Base-by-base conservation (phyloP, 2,113 vertebrate species). In the Cebus imitator region DNA sequence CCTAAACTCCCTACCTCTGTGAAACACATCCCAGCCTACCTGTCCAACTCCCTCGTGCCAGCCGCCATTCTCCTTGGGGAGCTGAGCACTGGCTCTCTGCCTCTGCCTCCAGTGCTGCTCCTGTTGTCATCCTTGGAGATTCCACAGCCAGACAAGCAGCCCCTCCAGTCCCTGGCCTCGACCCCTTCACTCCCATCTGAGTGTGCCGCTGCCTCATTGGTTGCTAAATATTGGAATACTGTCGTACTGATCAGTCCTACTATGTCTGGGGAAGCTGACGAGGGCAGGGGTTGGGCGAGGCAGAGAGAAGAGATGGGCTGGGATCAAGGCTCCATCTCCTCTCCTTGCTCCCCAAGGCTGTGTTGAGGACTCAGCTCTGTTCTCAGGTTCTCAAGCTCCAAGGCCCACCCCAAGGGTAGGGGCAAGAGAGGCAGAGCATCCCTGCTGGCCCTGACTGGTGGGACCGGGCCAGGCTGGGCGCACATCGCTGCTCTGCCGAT, bases 31-130 rank as follows among this genome's bases (percentile, higher is more conserved):
- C 80, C 27, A 3, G 8, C 3, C 30, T 27, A 27, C 32, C 14
- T 35, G 23, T 37, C 72, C 0, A 2, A 23, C 23, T 18, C 52
- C 35, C 37, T 61, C 11, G 25, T 23, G 27, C 25, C 5, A 6
- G 2, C 45, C 3, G 0, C 16, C 40, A 12, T 6, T 45, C 79
- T 43, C 76, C 30, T 55, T 20, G 25, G 66, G 68, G 58, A 70
- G 32, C 4, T 16, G 0, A 30, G 16, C 23, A 2, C 40, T 4
- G 5, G 48, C 57, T 50, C 3, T 1, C 75, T 40, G 0, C 57
- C 70, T 87, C 35, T 2, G 25, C 12, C 55, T 45, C 79, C 50
- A 3, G 9, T 1, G 30, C 6, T 13, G 8, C 27, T 45, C n/a
- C 57, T 17, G 20, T 1, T 1, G n/a, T 37, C 57, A 18, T 64